Base-by-base conservation (phyloP, 2,113 vertebrate genomes). In the Argyrosomus japonicus region DNA sequence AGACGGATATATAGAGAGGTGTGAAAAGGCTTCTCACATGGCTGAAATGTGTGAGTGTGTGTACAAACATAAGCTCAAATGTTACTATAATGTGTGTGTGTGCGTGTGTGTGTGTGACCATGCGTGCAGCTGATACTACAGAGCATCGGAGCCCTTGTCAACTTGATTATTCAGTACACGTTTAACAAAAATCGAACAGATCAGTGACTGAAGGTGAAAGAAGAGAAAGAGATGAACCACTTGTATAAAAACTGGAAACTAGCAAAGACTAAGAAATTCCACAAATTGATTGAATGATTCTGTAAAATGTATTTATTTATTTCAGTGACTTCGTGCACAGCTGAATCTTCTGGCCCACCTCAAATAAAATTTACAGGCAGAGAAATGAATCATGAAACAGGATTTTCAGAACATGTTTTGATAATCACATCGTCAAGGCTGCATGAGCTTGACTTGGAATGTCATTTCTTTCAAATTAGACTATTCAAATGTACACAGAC, bases 1-100 rank as follows among this genome's bases (percentile, higher is more conserved):
- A 72, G 48, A 36, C 1, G 45, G 43, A 69, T 58, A 70, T 62
- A 83, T 53, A 6, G 43, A 72, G 75, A 90, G 48, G 92, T 90
- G 92, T 77, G 79, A 92, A 90, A 80, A 62, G 69, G 18, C 81
- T 85, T 85, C 67, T 78, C 86, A 87, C 84, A 56, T 60, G 40
- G 60, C 57, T 75, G 56, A 71, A 76, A 87, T 32, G 71, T 83
- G 89, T 77, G 77, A 75, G 64, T 4, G 32, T 51, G 32, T 73
- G 47, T 9, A 43, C 54, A 45, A 21, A 36, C 73, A 77, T 71
- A n/a, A 75, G 18, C 27, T 51, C 6, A 0, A 54, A 65, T 25
- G 25, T 17, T 48, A 15, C 5, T 25, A 13, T 32, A 2, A 43
- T 7, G 2, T 23, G 68, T 75, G 32, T 32, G 32, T 32, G 32